A percentile compares a stretch with the other conserved stretches of the same genome.
phyloP scores from a whole-genome alignment of 30 jellyfish, hydroid and myxozoan genomes.

The Aurelia coerulea region DNA sequence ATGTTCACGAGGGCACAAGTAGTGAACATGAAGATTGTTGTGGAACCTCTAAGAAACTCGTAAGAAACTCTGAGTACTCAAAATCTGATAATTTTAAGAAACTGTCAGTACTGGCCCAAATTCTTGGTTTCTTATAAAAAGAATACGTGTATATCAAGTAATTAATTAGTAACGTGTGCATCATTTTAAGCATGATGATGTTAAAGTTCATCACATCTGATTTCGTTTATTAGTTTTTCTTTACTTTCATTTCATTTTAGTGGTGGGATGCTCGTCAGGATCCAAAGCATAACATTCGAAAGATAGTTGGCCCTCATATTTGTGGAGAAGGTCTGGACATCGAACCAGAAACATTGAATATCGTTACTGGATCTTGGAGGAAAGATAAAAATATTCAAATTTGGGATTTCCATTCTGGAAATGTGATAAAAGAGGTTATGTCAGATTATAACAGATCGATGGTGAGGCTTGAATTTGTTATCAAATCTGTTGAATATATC shows the following conservation, averaged over 20 bases:
- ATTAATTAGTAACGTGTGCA: too few relatives aligned
- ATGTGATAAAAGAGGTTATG: slow-evolving; percentile 72
- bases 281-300: slow-evolving; percentile 71
- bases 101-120: too few relatives aligned
- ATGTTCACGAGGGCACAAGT: too few relatives aligned
- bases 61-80: too few relatives aligned
- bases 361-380: slow-evolving; percentile 97
- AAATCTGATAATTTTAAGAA: too few relatives aligned
- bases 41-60: too few relatives aligned
- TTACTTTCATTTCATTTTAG: slow-evolving; percentile 30
- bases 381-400: slow-evolving; percentile 81
- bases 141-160: too few relatives aligned
- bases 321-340: slow-evolving; percentile 98
- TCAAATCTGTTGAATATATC: too few relatives aligned
- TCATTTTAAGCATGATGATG: too few relatives aligned
- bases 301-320: slow-evolving; percentile 93
- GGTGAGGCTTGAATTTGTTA: slow-evolving; percentile 51
- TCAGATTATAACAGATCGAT: slow-evolving; percentile 79
- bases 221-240: not conserved
- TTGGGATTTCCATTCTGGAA: slow-evolving; percentile 93
- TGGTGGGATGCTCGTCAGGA: slow-evolving; percentile 96
- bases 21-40: too few relatives aligned
- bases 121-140: too few relatives aligned
- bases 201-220: not conserved
- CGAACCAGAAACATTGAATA: slow-evolving; percentile 76